A percentile compares a stretch with the other conserved stretches of the same genome.
Evolutionary conservation across 2,113 vertebrate species (phyloP).

Genomic region (Osmerus mordax): DNA sequence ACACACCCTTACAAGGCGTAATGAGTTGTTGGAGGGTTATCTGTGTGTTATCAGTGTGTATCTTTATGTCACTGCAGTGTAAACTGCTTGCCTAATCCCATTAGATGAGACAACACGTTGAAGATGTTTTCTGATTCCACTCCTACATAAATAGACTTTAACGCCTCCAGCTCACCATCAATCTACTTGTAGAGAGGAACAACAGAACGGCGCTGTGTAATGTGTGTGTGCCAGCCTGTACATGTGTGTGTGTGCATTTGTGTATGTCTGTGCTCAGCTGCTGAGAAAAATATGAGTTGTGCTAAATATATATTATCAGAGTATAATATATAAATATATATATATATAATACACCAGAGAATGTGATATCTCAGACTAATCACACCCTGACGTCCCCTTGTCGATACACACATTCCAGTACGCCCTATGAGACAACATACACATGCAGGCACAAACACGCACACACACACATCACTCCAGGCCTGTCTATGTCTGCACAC

Average conservation of each 20-base stretch:
- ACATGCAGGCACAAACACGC: too few species aligned
- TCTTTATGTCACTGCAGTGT: constrained; percentile 66
- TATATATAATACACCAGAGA: constrained; percentile 30
- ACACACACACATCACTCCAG: constrained; percentile 1
- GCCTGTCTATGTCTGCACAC: not conserved
- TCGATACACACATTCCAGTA: constrained; percentile 48
- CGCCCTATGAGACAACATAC: not conserved
- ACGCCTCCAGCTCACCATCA: constrained; percentile 52
- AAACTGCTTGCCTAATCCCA: constrained; percentile 71
- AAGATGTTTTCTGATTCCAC: constrained; percentile 71
- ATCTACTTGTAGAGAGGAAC: constrained; percentile 39
- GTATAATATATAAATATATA: constrained; percentile 43
- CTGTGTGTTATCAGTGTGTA: constrained; percentile 48
- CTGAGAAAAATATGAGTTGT: constrained; percentile 38
- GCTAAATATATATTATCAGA: constrained; percentile 48
- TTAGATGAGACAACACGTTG: constrained; percentile 72
- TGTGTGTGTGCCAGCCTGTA: not conserved
- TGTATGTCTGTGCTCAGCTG: not conserved
- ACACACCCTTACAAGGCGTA: constrained; percentile 44
- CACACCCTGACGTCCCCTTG: constrained; percentile 57
- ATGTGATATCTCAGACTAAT: constrained; percentile 71
- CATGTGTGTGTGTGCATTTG: not conserved
- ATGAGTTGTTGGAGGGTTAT: constrained; percentile 71
- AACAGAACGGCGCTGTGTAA: constrained; percentile 12
- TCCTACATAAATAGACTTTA: constrained; percentile 65